Evolutionary conservation across 2,888 invertebrate species (phyloP).

Genomic region (Blastobasis adustella): DNA sequence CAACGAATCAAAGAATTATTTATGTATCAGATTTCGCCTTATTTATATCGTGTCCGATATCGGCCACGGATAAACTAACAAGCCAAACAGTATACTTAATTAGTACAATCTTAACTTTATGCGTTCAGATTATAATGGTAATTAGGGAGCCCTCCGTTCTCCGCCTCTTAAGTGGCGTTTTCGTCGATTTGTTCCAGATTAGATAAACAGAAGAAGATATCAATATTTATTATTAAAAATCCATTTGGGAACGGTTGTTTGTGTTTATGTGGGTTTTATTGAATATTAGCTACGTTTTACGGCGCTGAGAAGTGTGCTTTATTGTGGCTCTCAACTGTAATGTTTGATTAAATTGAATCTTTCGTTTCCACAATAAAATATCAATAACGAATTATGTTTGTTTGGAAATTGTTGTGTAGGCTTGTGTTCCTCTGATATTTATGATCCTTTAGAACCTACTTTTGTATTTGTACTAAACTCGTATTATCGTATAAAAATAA

Average conservation of each 20-base stretch:
- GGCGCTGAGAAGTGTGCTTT: too few relatives aligned
- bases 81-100: slow-evolving; percentile 52
- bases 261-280: slow-evolving; percentile 8
- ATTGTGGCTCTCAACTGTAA: too few relatives aligned
- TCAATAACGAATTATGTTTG: too few relatives aligned
- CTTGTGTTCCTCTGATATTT: too few relatives aligned
- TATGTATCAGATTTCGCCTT: slow-evolving; percentile 39
- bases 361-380: too few relatives aligned
- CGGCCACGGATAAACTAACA: slow-evolving; percentile 37
- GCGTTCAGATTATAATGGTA: slow-evolving; percentile 67
- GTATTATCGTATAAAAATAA: too few relatives aligned
- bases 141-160: slow-evolving; percentile 36
- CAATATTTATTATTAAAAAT: slow-evolving; percentile 24
- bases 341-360: too few relatives aligned
- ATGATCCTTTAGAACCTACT: too few relatives aligned
- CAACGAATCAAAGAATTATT: slow-evolving; percentile 18
- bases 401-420: too few relatives aligned
- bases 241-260: slow-evolving; percentile 18
- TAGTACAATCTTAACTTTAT: slow-evolving; percentile 68
- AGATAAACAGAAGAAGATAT: slow-evolving; percentile 27
- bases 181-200: slow-evolving; percentile 64
- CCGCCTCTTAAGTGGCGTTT: slow-evolving; percentile 54
- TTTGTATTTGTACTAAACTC: too few relatives aligned
- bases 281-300: not conserved
- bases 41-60: slow-evolving; percentile 37